A percentile compares a stretch with the other conserved stretches of the same genome.
Evolutionary conservation across 2,797 vertebrate genomes (phyloP).

Genomic region (Emys orbicularis): DNA sequence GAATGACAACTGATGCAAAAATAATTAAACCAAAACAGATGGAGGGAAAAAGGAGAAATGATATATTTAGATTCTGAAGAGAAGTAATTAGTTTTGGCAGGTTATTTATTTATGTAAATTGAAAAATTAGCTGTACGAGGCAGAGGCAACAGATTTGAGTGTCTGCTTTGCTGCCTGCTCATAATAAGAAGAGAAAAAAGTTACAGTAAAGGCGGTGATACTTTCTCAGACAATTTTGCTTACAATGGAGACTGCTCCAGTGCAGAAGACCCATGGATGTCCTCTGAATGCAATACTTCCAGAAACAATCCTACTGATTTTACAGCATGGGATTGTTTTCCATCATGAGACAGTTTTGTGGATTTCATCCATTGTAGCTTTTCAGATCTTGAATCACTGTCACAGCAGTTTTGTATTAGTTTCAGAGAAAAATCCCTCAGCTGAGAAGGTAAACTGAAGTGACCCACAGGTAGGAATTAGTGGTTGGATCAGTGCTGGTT

Average conservation of each 20-base stretch:
- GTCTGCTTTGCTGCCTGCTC: constrained; percentile 55
- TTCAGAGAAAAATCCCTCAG: constrained; percentile 19
- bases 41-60: constrained; percentile 75
- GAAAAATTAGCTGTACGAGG: constrained; percentile 79
- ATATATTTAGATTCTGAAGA: constrained; percentile 81
- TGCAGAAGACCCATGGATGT: constrained; percentile 30
- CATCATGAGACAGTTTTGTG: neutral
- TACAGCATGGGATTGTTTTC: neutral
- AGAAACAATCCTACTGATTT: constrained; percentile 29
- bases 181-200: constrained; percentile 50
- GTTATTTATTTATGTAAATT: constrained; percentile 86
- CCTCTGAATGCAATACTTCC: neutral
- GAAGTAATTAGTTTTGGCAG: constrained; percentile 84
- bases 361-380: constrained; percentile 38
- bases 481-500: neutral
- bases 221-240: constrained; percentile 29
- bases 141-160: constrained; percentile 58
- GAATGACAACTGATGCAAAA: constrained; percentile 83
- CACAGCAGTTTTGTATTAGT: neutral
- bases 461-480: neutral
- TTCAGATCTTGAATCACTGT: constrained; percentile 23
- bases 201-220: constrained; percentile 29
- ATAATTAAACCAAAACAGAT: constrained; percentile 83
- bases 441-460: constrained; percentile 34
- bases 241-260: constrained; percentile 18